Evolutionary conservation across 2,113 vertebrate species (phyloP).

Genomic region (Antigone vipio): DNA sequence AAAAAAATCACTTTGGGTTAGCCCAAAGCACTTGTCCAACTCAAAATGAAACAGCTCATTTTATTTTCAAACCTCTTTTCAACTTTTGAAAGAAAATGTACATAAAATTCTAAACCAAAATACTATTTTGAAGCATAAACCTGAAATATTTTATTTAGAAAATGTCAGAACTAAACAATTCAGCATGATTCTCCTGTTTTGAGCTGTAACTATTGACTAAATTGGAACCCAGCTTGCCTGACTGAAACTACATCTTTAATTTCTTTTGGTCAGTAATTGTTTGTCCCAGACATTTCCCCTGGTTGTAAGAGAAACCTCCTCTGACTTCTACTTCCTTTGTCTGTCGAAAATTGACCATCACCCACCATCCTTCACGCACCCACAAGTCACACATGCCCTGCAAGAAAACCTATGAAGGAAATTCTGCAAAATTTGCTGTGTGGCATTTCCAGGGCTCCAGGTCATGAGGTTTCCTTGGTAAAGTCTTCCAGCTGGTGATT

Average conservation of each 20-base stretch:
- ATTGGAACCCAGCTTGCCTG: neutral
- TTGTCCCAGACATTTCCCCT: neutral
- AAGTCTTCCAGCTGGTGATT: neutral
- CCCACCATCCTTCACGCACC: neutral
- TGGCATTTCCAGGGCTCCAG: neutral
- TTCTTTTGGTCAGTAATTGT: neutral
- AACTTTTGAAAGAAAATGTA: neutral
- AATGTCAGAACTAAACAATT: neutral
- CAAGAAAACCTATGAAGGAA: neutral
- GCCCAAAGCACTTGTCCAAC: neutral
- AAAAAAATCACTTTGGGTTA: neutral
- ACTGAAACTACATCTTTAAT: neutral
- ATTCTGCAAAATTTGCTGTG: neutral
- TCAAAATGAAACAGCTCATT: slow-evolving; percentile 26
- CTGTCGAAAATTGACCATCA: neutral
- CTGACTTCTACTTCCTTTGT: neutral
- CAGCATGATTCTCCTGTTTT: neutral
- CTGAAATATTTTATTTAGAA: neutral
- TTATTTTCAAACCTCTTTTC: neutral
- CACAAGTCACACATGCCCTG: neutral
- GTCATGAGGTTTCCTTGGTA: neutral
- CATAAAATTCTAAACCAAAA: neutral
- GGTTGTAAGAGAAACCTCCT: neutral
- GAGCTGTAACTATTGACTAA: neutral
- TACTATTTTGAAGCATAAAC: neutral